Percentiles rank a stretch among this genome's conserved stretches.
phyloP scores from a whole-genome alignment of 2,888 invertebrate species.

The Scelioninae gen. 1 region DNA sequence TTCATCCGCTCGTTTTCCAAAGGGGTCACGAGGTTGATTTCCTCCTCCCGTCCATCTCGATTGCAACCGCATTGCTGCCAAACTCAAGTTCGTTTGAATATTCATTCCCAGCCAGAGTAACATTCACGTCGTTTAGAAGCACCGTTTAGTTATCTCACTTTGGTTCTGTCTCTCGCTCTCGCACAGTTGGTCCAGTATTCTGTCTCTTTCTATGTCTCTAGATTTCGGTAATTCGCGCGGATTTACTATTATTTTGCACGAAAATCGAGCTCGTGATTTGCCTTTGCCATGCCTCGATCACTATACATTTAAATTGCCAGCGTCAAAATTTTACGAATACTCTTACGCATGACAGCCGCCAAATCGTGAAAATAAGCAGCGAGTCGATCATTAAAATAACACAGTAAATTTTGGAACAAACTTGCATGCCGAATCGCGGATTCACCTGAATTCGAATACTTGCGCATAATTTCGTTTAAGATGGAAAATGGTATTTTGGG shows the following conservation, averaged over 20 bases:
- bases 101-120: conserved; percentile 75
- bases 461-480: conserved; percentile 1
- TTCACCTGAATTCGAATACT: neutral
- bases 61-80: conserved; percentile 53
- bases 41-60: conserved; percentile 59
- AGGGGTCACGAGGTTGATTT: conserved; percentile 73
- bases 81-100: conserved; percentile 75
- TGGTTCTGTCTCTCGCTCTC: too few species aligned
- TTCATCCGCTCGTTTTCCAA: conserved; percentile 76
- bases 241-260: conserved; percentile 27
- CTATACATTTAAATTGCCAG: conserved; percentile 20
- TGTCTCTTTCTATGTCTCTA: neutral
- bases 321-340: conserved; percentile 14
- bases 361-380: neutral
- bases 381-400: conserved; percentile 17
- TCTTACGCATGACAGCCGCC: conserved; percentile 7
- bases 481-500: too few species aligned
- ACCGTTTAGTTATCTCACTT: conserved; percentile 62
- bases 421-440: too few species aligned
- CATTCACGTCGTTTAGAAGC: conserved; percentile 73
- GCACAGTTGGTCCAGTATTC: neutral
- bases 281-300: conserved; percentile 17
- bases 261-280: conserved; percentile 27
- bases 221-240: conserved; percentile 18
- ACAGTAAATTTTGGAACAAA: too few species aligned